Base-by-base conservation (phyloP, 2,888 invertebrate species). In the Morinoia aosen region DNA sequence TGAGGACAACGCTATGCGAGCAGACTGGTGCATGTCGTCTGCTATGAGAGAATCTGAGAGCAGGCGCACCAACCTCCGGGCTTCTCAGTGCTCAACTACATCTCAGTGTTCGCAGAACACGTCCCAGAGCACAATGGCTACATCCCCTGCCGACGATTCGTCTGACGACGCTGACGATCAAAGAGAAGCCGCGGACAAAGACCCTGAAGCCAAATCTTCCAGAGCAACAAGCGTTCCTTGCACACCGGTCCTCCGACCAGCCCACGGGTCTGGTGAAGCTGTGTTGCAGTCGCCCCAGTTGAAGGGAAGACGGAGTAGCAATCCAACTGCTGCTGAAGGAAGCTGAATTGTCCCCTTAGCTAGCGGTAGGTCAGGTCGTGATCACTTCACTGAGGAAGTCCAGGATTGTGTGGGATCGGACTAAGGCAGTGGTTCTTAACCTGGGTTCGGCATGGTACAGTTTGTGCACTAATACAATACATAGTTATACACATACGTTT, bases 141-240 rank as follows among this genome's bases (percentile, higher is more conserved):
- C 93, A 19, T 93, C 93, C 48, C 93, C 93, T 93, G 93, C 93
- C 0, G 93, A 93, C 48, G 57, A 93, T 2, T 57, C n/a, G 11
- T 93, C 57, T 57, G 57, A 93, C 57, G 40, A 90, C 16, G 48
- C 39, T 39, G 25, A 48, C 90, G 33, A 48, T 93, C 93, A 56
- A 93, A 56, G 57, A 93, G 58, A 25, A 25, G 93, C 25, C 16
- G 57, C 56, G 0, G 57, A 33, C 10, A 57, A 48, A 57, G n/a
- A 57, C 0, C 39, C 57, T 57, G 19, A 93, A 93, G 90, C 48
- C 11, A 90, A 90, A 90, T 90, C 90, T 40, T 14, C 39, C 14
- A 90, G 48, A 48, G 48, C 93, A 57, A 93, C n/a, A 7, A 93
- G 93, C 33, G 93, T 93, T 57, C 93, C 93, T 48, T 93, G 48